Base-by-base conservation (phyloP, 2,888 invertebrate genomes). In the Atethmia centrago region DNA sequence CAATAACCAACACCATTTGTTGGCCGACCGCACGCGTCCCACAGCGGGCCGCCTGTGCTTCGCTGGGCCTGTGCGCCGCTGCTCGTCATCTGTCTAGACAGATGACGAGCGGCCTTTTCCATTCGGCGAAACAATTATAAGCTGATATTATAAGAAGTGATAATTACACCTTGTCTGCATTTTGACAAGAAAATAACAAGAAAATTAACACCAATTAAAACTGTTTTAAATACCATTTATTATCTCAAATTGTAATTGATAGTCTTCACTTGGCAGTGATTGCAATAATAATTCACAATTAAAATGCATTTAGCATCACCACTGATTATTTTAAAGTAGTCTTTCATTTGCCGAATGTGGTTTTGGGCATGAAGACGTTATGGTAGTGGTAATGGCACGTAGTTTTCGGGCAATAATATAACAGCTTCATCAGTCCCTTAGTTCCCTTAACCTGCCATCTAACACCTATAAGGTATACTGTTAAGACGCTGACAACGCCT, bases 151-250 rank as follows among this genome's bases (percentile, higher is more conserved):
- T n/a, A 25, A 79, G 25, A 71, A 51, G 45, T 58, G 7, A 19
- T 76, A 76, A 81, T 63, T 81, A 4, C 64, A 62, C 25, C 56
- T 62, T 16, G 63, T 58, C 31, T 25, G 7, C 51, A 53, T 81
- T 63, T 51, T 67, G 77, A 82, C 77, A 53, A 2, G 56, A 75
- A 63, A 75, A 77, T 81, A 77, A 77, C 76, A 77, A 82, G 77
- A 21, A 47, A 77, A 77, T 77, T 77, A 51, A 63, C 45, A 64
- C 45, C 47, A 47, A 77, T 77, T 75, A 77, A 21, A 56, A 25
- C 56, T 31, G 14, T 28, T 58, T 63, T 53, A 63, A 81, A 58
- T 40, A 64, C 51, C 3, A 8, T 40, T 28, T 12, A 82, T 64
- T 58, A 64, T 0, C 47, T 55, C 28, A 66, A 80, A 82, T 77